phyloP scores from a whole-genome alignment of 2,113 vertebrate species.

The Argyrosomus japonicus region DNA sequence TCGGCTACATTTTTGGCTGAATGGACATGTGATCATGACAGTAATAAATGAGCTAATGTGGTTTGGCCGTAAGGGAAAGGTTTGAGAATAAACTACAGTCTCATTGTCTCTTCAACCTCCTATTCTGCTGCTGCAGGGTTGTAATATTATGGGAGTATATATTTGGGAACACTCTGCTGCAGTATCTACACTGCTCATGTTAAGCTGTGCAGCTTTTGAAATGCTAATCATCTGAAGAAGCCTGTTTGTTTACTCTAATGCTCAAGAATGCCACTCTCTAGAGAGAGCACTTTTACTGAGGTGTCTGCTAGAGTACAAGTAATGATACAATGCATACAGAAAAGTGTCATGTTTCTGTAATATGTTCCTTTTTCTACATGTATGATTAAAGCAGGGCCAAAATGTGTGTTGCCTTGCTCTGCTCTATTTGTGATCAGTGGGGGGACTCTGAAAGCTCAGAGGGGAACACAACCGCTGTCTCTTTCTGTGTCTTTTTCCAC shows the following conservation, averaged over 20 bases:
- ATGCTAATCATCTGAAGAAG: slow-evolving; percentile 68
- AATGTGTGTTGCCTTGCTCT: slow-evolving; percentile 15
- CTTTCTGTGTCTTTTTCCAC: neutral
- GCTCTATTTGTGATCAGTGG: slow-evolving; percentile 30
- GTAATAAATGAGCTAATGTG: slow-evolving; percentile 16
- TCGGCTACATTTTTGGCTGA: neutral
- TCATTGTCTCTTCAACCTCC: slow-evolving; percentile 17
- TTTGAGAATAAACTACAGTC: slow-evolving; percentile 18
- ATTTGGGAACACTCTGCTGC: slow-evolving; percentile 55
- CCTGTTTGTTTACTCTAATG: slow-evolving; percentile 70
- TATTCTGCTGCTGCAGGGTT: slow-evolving; percentile 39
- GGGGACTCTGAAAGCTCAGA: slow-evolving; percentile 23
- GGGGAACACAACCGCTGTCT: slow-evolving; percentile 13
- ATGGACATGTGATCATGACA: slow-evolving; percentile 3
- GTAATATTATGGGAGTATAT: slow-evolving; percentile 37
- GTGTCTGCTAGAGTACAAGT: slow-evolving; percentile 39
- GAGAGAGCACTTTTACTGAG: slow-evolving; percentile 26
- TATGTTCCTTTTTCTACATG: neutral
- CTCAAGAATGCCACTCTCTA: slow-evolving; percentile 54
- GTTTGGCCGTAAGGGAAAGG: slow-evolving; percentile 1
- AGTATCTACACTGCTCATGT: slow-evolving; percentile 46
- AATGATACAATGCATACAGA: slow-evolving; percentile 1
- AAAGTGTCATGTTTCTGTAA: slow-evolving; percentile 5
- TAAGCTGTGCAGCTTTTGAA: slow-evolving; percentile 64
- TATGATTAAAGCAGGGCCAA: slow-evolving; percentile 20